A percentile compares a stretch with the other conserved stretches of the same genome.
These are phyloP conservation scores for Drosophila monieri DNA, from an alignment of 2,888 invertebrate genomes.

Conservation along the genomic window DNA sequence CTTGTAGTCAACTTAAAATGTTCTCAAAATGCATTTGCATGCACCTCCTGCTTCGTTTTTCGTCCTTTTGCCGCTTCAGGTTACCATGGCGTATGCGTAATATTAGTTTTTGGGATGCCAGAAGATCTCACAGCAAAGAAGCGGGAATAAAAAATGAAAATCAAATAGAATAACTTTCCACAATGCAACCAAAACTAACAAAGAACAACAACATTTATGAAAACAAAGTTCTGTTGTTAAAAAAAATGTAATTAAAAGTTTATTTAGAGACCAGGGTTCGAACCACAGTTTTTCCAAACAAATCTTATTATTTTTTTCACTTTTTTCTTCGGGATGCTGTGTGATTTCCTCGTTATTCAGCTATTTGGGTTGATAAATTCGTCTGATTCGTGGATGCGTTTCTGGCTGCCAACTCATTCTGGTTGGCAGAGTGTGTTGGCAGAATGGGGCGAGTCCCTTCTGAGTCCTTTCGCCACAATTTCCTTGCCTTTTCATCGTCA, in stretches of 20 bases:
- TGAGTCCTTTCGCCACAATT: neutral
- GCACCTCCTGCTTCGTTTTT: slow-evolving; percentile 23
- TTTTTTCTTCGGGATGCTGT: neutral
- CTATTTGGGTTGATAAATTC: slow-evolving; percentile 42
- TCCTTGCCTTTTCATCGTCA: neutral
- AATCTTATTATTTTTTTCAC: no score
- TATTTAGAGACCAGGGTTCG: neutral
- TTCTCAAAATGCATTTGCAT: slow-evolving; percentile 65
- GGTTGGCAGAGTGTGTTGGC: no score
- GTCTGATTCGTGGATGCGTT: slow-evolving; percentile 27
- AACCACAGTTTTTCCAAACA: no score
- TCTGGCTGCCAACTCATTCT: slow-evolving; percentile 19
- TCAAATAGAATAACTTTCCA: slow-evolving; percentile 18
- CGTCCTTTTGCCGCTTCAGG: slow-evolving; percentile 19
- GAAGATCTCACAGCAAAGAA: slow-evolving; percentile 23
- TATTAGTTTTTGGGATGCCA: slow-evolving; percentile 58
- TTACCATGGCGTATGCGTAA: slow-evolving; percentile 62
- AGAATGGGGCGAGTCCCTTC: neutral
- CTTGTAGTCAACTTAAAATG: slow-evolving; percentile 70
- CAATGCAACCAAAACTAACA: no score
- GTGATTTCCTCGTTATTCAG: slow-evolving; percentile 27
- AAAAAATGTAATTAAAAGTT: slow-evolving; percentile 3
- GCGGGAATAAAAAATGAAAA: slow-evolving; percentile 20
- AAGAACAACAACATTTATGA: no score
- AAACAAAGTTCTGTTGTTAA: neutral